Evolutionary conservation across 2,113 vertebrate species (phyloP).

Genomic region (Dromaius novaehollandiae): DNA sequence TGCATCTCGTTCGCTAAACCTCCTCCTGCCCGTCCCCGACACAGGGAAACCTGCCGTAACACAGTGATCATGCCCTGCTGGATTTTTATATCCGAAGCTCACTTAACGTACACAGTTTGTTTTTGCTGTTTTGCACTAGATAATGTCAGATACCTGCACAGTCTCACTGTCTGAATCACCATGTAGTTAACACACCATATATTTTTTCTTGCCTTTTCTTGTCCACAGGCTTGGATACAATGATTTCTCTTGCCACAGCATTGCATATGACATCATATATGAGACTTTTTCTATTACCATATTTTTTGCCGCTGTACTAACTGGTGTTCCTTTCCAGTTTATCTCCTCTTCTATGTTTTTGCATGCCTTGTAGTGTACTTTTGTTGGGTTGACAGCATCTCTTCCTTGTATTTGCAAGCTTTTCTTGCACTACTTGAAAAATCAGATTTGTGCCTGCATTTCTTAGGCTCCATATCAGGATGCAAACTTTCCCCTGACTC

Average conservation of each 20-base stretch:
- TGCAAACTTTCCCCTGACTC: neutral
- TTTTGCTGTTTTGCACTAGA: neutral
- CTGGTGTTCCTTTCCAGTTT: neutral
- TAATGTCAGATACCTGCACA: neutral
- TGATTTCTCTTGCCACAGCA: neutral
- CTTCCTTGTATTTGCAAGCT: neutral
- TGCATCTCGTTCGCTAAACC: too few species aligned
- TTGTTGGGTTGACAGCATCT: neutral
- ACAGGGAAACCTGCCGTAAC: too few species aligned
- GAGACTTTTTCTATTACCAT: neutral
- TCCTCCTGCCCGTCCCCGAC: too few species aligned
- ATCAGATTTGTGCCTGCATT: neutral
- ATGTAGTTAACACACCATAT: neutral
- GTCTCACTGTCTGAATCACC: neutral
- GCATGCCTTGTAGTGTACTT: neutral
- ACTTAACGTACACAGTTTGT: neutral
- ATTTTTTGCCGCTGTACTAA: neutral
- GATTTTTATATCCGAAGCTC: neutral
- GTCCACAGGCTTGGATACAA: neutral
- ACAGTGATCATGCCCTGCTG: neutral
- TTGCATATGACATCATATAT: neutral
- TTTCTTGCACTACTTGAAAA: neutral
- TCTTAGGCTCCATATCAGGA: neutral
- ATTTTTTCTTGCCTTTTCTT: neutral
- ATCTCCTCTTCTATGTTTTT: neutral